Evolutionary conservation across 2,797 vertebrate species (phyloP), one percentile per base, ranked within the genome.

Genomic region (Xyrichtys novacula): DNA sequence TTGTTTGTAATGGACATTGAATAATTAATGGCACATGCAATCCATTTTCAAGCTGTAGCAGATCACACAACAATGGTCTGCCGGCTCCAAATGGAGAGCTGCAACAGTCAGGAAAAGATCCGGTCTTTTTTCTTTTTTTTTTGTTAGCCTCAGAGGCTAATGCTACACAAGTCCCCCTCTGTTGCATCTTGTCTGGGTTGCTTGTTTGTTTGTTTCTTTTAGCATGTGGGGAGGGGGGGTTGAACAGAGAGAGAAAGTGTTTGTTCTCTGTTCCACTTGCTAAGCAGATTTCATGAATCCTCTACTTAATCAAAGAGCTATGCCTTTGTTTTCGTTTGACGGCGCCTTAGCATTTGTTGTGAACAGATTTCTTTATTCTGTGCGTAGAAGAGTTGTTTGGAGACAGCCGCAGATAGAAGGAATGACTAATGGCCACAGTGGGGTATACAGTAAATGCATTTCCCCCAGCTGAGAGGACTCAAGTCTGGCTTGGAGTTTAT

Each of bases 1-100:
- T 92, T 89, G 92, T 92, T 93, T 93, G 91, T 92, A 94, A 93
- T 91, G 89, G 88, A 79, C 67, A 83, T 76, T 95, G 67, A 94
- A 95, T 95, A 85, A 94, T 95, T 94, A 85, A 94, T 93, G 85
- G 49, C 77, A 83, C 78, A 71, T 78, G 73, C 89, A 89, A 93
- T 90, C 91, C 88, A 94, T 94, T 94, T 92, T 86, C 84, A 68
- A 85, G 65, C 80, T 75, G 80, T 74, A 80, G 81, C 62, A 56
- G 71, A 86, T 89, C 80, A 84, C 79, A 87, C 74, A 81, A 72
- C 74, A 67, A 38, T 20, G 55, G 69, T 54, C 54, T 61, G 55
- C 60, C 73, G 6, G 17, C 71, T 82, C 55, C 69, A 75, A 81
- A 86, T 71, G 71, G 61, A 78, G 62, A 48, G 48, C 61, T 38